Conservation (phyloP, 1,140 invertebrate species). For the Drosophila pectinifera region DNA sequence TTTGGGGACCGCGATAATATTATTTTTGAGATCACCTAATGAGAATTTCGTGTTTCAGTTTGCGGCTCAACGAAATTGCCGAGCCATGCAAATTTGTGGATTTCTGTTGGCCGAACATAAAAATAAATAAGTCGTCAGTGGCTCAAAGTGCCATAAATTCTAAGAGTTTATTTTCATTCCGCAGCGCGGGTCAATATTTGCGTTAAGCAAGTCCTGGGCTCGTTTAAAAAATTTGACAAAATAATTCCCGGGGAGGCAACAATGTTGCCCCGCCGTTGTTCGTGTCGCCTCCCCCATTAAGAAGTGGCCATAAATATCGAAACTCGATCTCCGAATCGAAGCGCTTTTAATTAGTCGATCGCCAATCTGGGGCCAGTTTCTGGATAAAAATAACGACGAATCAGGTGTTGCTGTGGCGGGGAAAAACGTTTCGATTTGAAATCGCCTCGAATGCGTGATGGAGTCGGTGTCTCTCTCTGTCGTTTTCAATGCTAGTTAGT, state of each 20-base stretch:
- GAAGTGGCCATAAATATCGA: slow-evolving; percentile 59
- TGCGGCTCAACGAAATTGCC: slow-evolving; percentile 65
- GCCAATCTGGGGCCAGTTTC: slow-evolving; percentile 17
- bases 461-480: slow-evolving; percentile 19
- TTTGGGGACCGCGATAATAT: slow-evolving; percentile 42
- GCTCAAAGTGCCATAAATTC: slow-evolving; percentile 73
- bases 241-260: slow-evolving; percentile 62
- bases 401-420: slow-evolving; percentile 59
- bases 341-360: slow-evolving; percentile 63
- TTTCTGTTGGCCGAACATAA: slow-evolving; percentile 58
- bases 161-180: slow-evolving; percentile 73
- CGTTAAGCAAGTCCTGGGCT: slow-evolving; percentile 58
- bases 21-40: slow-evolving; percentile 65
- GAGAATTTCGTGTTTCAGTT: slow-evolving; percentile 74
- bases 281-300: slow-evolving; percentile 37
- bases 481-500: slow-evolving; percentile 33
- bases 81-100: slow-evolving; percentile 69
- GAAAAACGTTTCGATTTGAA: slow-evolving; percentile 31
- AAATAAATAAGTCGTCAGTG: slow-evolving; percentile 63
- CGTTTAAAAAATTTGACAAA: slow-evolving; percentile 69
- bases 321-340: slow-evolving; percentile 4
- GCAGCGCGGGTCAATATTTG: slow-evolving; percentile 71
- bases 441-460: slow-evolving; percentile 32
- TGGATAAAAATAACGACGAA: slow-evolving; percentile 55
- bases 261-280: slow-evolving; percentile 42